Base-by-base conservation (phyloP, 1,140 invertebrate genomes). In the Penaeus vannamei region DNA sequence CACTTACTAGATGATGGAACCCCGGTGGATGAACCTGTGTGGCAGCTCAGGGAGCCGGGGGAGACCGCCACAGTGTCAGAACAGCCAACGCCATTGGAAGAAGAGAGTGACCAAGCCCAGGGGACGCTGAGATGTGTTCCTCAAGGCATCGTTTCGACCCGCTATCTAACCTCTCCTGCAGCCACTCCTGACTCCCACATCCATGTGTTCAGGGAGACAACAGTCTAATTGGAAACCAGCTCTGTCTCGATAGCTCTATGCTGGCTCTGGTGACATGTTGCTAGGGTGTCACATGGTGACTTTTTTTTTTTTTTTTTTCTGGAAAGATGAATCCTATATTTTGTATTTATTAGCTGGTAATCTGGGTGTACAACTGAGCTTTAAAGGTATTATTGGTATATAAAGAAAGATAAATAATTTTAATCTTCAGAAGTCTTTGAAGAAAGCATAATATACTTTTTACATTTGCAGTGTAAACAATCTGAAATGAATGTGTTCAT, bases 21-120 rank as follows among this genome's bases (percentile, higher is more conserved):
- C 79, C 79, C 85, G 66, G 85, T 87, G 62, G 85, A 87, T 64
- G 85, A 86, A 80, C 85, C 85, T 66, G 85, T 87, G 85, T 87
- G 85, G 85, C 85, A 87, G 85, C 77, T 87, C 36, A 61, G 85
- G 77, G 79, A 87, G 36, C 61, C 61, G 32, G 79, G 79, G 66
- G 85, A 87, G 79, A 81, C 36, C 42, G 64, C 61, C 72, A 17
- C 60, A 81, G 62, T 66, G n/a, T 61, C 85, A 46, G 60, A 64
- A 59, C 60, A 81, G 61, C 29, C 19, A 77, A 20, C 61, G 69
- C 72, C 77, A 7, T 32, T 66, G 23, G 62, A 87, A 29, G 76
- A 86, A 64, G 79, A 81, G 59, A 81, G 79, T 26, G 79, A 87
- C n/a, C 79, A 42, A 69, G 29, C 42, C 23, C 17, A 77, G 22